Evolutionary conservation across 1,140 invertebrate genomes (phyloP), one percentile per base, ranked within the genome.

Genomic region (Plodia interpunctella): DNA sequence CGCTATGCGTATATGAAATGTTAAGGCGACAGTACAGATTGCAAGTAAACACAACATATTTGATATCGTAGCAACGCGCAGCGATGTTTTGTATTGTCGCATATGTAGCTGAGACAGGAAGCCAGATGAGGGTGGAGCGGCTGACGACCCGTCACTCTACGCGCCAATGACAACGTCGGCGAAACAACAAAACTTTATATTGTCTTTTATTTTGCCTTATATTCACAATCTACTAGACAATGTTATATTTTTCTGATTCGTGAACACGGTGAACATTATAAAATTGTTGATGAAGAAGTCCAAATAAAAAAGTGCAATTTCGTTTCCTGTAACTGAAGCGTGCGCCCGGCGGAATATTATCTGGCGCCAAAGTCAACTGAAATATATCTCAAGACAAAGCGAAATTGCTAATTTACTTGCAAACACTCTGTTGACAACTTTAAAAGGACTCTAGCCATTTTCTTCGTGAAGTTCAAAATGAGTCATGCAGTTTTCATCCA

Each of bases 121-220:
- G n/a, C n/a, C n/a, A n/a, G n/a, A n/a, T n/a, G n/a, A 25, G 21
- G 63, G 66, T 68, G 49, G 10, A 64, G 49, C 35, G 59, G 61
- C 38, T 62, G 65, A 66, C 65, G 58, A 71, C 67, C 68, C 80
- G 74, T 77, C 74, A 76, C 80, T 32, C 30, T 71, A 58, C 59
- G 57, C 66, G 73, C 76, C 72, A 75, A 77, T 78, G 68, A 74
- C 65, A 63, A 73, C 65, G 65, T 57, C 19, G 50, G 55, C 68
- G 64, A 73, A 77, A 71, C 69, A 60, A 68, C 32, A 51, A 54
- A 63, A 49, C 59, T 58, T 55, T 59, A 52, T 59, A 25, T 62
- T 63, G 28, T 54, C 57, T 28, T 44, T 17, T 65, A 71, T 65
- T 67, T 58, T 44, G 11, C n/a, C n/a, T n/a, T n/a, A n/a, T n/a